Evolutionary conservation across 2,113 vertebrate genomes (phyloP), one percentile per base, ranked within the genome.

Genomic region (Rhagologus leucostigma): DNA sequence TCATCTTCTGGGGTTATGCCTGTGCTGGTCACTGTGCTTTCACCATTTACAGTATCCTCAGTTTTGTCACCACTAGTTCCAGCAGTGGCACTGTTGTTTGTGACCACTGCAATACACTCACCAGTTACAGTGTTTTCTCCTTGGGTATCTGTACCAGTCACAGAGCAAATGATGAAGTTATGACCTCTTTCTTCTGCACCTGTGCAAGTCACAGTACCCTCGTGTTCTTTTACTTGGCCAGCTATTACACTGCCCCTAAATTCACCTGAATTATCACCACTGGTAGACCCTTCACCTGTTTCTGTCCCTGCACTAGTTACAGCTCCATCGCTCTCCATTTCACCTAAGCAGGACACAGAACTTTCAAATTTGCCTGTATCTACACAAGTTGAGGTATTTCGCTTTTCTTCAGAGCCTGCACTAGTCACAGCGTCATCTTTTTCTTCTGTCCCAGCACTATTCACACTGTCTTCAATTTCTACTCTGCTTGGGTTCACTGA

Each of bases 361-460:
- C 80, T 96, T 86, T 77, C 96, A 21, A 84, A 42, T 18, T 93
- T 95, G 56, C 92, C 95, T 13, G 78, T 73, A 81, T 74, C 94
- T 83, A 84, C 63, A 29, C 81, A 84, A 13, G 78, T 23, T 65
- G 92, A 97, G 12, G 94, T 92, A 2, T 92, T 94, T 41, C 94
- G 97, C 13, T 98, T 97, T 67, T 96, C 98, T 95, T 98, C 98
- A 4, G 96, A 98, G 84, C 98, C 98, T 26, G 98, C 98, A 53
- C 98, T 98, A 88, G 98, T 98, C 24, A 98, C 98, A 37, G 98
- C 97, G 3, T 98, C 96, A n/a, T 98, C 98, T 84, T 98, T 98
- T 94, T 98, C 98, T 75, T 99, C 98, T 2, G 97, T 84, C 37
- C 94, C 97, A 24, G 96, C 91, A 84, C 98, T 98, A 5, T 93